Evolutionary conservation across 2,888 invertebrate genomes (phyloP).

Genomic region (Zootermopsis nevadensis): DNA sequence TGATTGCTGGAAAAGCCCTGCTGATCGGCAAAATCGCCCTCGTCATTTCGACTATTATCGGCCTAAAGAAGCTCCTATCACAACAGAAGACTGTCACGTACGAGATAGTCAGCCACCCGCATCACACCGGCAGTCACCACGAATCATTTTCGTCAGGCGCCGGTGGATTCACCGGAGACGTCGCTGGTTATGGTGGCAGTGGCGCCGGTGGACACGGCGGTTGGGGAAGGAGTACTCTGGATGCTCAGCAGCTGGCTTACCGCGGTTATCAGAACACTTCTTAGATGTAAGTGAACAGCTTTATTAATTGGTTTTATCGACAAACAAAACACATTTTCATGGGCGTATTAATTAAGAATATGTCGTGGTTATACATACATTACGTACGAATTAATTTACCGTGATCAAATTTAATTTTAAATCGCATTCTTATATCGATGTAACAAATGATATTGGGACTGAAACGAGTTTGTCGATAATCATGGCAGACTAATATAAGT

Average conservation of each 20-base stretch:
- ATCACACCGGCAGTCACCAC: slow-evolving; percentile 78
- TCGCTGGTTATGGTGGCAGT: slow-evolving; percentile 69
- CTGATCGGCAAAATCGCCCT: slow-evolving; percentile 87
- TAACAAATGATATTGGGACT: too few relatives aligned
- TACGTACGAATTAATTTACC: too few relatives aligned
- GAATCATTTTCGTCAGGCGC: slow-evolving; percentile 66
- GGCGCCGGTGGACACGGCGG: slow-evolving; percentile 71
- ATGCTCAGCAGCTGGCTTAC: slow-evolving; percentile 83
- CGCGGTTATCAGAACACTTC: slow-evolving; percentile 69
- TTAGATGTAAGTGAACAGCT: slow-evolving; percentile 9
- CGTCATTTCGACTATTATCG: slow-evolving; percentile 85
- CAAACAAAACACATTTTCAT: too few relatives aligned
- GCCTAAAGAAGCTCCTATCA: slow-evolving; percentile 83
- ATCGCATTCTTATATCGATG: too few relatives aligned
- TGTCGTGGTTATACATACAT: too few relatives aligned
- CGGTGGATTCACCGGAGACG: slow-evolving; percentile 62
- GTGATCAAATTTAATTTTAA: too few relatives aligned
- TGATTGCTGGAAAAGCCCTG: slow-evolving; percentile 87
- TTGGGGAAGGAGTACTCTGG: slow-evolving; percentile 79
- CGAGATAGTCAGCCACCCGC: slow-evolving; percentile 87
- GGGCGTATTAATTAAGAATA: too few relatives aligned
- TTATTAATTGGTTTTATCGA: too few relatives aligned
- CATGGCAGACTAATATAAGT: too few relatives aligned
- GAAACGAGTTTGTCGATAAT: too few relatives aligned
- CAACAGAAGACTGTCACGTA: slow-evolving; percentile 88